Percentiles rank a stretch among this genome's conserved stretches.
Evolutionary conservation across 2,797 vertebrate species (phyloP).

Genomic region (Pseudochaenichthys georgianus): DNA sequence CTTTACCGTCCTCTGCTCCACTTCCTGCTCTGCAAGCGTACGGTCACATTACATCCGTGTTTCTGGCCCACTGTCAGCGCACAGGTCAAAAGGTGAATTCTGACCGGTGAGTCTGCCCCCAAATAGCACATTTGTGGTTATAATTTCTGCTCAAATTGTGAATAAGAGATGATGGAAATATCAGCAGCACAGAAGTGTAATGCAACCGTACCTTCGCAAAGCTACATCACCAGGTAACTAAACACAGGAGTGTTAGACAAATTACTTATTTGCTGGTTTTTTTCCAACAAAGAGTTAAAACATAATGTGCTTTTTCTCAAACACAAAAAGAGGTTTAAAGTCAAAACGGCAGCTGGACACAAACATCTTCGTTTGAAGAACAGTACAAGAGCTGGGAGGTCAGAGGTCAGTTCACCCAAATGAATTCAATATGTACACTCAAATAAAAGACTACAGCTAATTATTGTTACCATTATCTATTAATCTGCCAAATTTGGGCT

Average conservation of each 20-base stretch:
- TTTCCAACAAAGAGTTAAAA: neutral
- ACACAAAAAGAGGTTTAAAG: neutral
- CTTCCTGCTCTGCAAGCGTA: neutral
- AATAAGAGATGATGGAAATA: neutral
- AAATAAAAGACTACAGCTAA: neutral
- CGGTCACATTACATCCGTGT: conserved; percentile 11
- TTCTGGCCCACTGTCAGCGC: neutral
- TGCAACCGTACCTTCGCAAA: conserved; percentile 6
- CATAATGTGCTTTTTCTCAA: conserved; percentile 6
- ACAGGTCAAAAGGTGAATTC: neutral
- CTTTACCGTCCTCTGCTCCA: neutral
- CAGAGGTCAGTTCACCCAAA: conserved; percentile 15
- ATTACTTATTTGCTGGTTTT: neutral
- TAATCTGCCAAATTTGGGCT: too few relatives aligned
- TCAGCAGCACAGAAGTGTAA: neutral
- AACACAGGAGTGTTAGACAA: conserved; percentile 22
- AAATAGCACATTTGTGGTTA: neutral
- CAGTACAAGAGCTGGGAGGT: neutral
- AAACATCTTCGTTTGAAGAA: neutral
- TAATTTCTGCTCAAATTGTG: neutral
- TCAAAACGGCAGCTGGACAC: conserved; percentile 12
- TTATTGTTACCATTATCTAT: too few relatives aligned
- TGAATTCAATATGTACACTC: neutral
- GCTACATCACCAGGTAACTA: conserved; percentile 1
- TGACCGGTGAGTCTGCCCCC: neutral